Base-by-base conservation (phyloP, 2,113 vertebrate species). In the Pongo pygmaeus region DNA sequence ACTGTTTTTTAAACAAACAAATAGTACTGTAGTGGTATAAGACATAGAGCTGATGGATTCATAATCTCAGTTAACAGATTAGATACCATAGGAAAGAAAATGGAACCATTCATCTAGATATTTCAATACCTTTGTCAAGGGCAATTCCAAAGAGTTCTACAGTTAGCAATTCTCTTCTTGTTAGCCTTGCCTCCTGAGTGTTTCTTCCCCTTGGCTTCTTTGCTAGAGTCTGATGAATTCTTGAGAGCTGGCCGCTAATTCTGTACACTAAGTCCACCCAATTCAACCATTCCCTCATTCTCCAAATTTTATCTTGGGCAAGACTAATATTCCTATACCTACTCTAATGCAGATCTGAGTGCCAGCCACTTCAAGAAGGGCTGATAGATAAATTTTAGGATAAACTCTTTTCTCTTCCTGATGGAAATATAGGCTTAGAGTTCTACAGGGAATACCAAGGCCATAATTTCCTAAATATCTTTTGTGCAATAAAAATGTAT, bases 111-210 rank as follows among this genome's bases (percentile, higher is more conserved):
- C 25, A 9, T 75, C 27, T 38, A 84, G 57, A 35, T 92, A n/a
- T 70, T 38, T 20, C 35, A 84, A 89, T 30, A 89, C 18, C 27
- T 84, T 84, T 70, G 32, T 20, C 78, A 88, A 96, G 25, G 23
- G 6, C 35, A 22, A n/a, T 40, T 78, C 8, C 40, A 52, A 23
- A 38, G 14, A 77, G 55, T 83, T 50, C 25, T 59, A 6, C 43
- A 78, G 48, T 57, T 78, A 61, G 25, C 50, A 40, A 6, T 69
- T 67, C 10, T 22, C 2, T 75, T 69, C 4, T 8, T 0, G 3
- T 57, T 40, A 75, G 25, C 38, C 35, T 57, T 59, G 10, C 5
- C 20, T 83, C 46, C 67, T 84, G 11, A 46, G 22, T 50, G 4
- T 40, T 18, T 59, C 32, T 61, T 52, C n/a, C 30, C 30, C 25